Evolutionary conservation across 2,888 invertebrate species (phyloP).

Genomic region (Pollenia griseotomentosa): DNA sequence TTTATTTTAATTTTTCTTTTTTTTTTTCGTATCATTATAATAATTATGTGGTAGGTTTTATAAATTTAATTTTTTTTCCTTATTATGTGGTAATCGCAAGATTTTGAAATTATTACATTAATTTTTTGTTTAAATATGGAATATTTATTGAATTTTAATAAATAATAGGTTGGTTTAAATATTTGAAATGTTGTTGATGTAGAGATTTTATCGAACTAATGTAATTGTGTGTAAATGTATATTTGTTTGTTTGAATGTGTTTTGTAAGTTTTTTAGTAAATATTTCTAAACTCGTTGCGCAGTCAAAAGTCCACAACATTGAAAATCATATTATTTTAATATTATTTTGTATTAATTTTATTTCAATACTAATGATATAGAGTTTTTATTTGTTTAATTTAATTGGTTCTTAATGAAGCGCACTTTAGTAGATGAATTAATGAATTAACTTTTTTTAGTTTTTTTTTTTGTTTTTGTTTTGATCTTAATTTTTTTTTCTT

Average conservation of each 20-base stretch:
- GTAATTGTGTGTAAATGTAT: not conserved
- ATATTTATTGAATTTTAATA: constrained; percentile 48
- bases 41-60: constrained; percentile 57
- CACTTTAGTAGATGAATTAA: constrained; percentile 71
- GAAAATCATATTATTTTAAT: constrained; percentile 50
- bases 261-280: constrained; percentile 54
- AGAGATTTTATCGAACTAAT: not conserved
- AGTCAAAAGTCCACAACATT: constrained; percentile 68
- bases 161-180: constrained; percentile 33
- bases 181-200: constrained; percentile 27
- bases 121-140: constrained; percentile 19
- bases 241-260: constrained; percentile 15
- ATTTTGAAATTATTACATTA: constrained; percentile 59
- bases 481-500: constrained; percentile 7
- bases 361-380: constrained; percentile 49
- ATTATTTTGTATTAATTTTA: constrained; percentile 27
- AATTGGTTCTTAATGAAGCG: constrained; percentile 75
- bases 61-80: constrained; percentile 14
- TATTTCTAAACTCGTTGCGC: constrained; percentile 64
- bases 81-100: constrained; percentile 44
- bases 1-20: constrained; percentile 55
- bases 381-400: constrained; percentile 69
- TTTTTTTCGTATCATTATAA: constrained; percentile 51
- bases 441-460: constrained; percentile 26
- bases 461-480: not conserved